A percentile compares a stretch with the other conserved stretches of the same genome.
Conservation (phyloP, 2,797 vertebrate species). For the Morelia viridis region DNA sequence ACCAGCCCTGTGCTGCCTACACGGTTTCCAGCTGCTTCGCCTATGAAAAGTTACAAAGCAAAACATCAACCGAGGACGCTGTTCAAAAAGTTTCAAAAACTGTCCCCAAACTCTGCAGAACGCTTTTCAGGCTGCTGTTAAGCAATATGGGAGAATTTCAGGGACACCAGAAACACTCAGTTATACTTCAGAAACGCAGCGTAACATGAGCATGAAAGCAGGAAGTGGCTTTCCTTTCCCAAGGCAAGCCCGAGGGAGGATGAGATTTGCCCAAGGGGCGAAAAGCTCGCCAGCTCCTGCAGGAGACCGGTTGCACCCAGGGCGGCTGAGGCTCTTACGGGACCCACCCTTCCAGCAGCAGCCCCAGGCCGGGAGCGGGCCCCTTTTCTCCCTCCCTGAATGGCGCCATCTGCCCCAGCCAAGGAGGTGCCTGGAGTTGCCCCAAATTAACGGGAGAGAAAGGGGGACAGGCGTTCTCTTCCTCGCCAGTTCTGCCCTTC, state of each 20-base stretch:
- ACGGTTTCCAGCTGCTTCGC: not conserved
- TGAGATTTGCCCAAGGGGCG: not conserved
- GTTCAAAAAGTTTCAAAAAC: not conserved
- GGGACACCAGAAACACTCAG: not conserved
- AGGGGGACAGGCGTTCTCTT: too few species aligned
- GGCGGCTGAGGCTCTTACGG: not conserved
- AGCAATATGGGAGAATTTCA: not conserved
- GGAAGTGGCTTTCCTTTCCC: not conserved
- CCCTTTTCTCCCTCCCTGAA: too few species aligned
- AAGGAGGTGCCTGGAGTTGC: not conserved
- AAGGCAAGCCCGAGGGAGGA: not conserved
- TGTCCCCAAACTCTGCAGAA: not conserved
- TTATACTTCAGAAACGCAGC: not conserved
- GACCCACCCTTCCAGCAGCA: not conserved
- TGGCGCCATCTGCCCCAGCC: not conserved
- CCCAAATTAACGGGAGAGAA: not conserved
- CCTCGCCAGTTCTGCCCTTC: not conserved
- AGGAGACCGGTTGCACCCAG: not conserved
- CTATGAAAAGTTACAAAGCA: not conserved
- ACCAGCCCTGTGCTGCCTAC: not conserved
- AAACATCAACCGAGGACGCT: not conserved
- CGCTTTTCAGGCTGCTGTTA: not conserved
- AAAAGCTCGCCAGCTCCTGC: not conserved
- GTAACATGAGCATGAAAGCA: not conserved
- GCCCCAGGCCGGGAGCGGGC: too few species aligned